Evolutionary conservation across 1,140 invertebrate genomes (phyloP), one percentile per base, ranked within the genome.

Genomic region (Ceratina australensis): DNA sequence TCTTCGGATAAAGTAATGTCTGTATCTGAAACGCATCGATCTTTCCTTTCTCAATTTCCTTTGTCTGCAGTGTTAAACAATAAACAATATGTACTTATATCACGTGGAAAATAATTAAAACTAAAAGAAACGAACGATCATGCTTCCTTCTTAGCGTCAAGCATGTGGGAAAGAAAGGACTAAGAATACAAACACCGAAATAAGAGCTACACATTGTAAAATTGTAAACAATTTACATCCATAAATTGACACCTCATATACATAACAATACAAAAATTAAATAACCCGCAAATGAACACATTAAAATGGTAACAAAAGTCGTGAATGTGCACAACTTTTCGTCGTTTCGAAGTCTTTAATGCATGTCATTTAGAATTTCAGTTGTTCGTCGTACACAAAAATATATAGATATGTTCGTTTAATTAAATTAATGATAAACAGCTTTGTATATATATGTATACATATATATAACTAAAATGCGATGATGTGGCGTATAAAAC

Each of bases 371-470:
- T 42, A 42, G 33, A 79, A 68, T 66, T 69, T 64, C 3, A 74
- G 52, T 33, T 26, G 26, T 33, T 42, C 10, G 7, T 69, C 20
- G 8, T 65, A 66, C 49, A 63, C 24, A 69, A 26, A 22, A 54
- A 71, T 67, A 68, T 57, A 54, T 64, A 65, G 42, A 77, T 60
- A 80, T 77, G 63, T 75, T 56, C 20, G 50, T 65, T 76, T 49
- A 13, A 56, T 66, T 69, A 75, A 75, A 68, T 54, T 72, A 65
- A 78, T 59, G 42, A 72, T 63, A 78, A 82, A 73, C 18, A 65
- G 59, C 49, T 65, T 42, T 64, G 10, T 42, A 42, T 42, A 42
- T 42, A 42, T 42, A 42, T 42, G 33, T 42, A 42, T 42, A 42
- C 33, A 42, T 42, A 42, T 42, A 42, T 10, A 42, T 42, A 42